These are phyloP conservation scores for Folsomia manolachei DNA, from an alignment of 2,888 invertebrate species.

Conservation along the genomic window DNA sequence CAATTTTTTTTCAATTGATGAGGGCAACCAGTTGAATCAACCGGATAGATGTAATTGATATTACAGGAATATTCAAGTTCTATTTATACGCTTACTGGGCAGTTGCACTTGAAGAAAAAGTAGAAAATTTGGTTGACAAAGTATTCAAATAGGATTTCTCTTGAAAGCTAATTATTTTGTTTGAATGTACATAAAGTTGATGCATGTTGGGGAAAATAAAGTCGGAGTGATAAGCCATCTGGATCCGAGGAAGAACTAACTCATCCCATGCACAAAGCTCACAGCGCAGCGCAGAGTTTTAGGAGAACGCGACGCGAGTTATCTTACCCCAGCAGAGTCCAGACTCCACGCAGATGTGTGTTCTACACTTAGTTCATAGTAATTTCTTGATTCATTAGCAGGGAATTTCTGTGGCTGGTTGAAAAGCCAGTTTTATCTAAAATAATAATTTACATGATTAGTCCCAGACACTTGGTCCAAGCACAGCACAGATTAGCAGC, in stretches of 20 bases:
- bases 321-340: neutral
- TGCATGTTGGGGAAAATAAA: too few species aligned
- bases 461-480: neutral
- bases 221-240: slow-evolving; percentile 16
- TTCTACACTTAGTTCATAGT: slow-evolving; percentile 10
- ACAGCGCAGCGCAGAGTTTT: neutral
- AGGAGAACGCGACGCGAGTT: too few species aligned
- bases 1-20: too few species aligned
- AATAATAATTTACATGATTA: slow-evolving; percentile 9
- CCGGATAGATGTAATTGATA: too few species aligned
- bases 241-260: slow-evolving; percentile 15
- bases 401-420: slow-evolving; percentile 13
- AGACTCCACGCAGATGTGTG: slow-evolving; percentile 13
- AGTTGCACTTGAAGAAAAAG: neutral
- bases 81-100: too few species aligned
- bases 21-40: too few species aligned
- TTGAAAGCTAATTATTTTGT: neutral
- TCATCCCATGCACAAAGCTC: slow-evolving; percentile 10
- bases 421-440: slow-evolving; percentile 13
- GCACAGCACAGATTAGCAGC: neutral
- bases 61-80: too few species aligned
- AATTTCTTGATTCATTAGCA: slow-evolving; percentile 42
- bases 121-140: neutral
- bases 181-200: neutral
- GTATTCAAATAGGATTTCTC: neutral